Base-by-base conservation (phyloP, 2,797 vertebrate genomes). In the Lepus oiostolus region DNA sequence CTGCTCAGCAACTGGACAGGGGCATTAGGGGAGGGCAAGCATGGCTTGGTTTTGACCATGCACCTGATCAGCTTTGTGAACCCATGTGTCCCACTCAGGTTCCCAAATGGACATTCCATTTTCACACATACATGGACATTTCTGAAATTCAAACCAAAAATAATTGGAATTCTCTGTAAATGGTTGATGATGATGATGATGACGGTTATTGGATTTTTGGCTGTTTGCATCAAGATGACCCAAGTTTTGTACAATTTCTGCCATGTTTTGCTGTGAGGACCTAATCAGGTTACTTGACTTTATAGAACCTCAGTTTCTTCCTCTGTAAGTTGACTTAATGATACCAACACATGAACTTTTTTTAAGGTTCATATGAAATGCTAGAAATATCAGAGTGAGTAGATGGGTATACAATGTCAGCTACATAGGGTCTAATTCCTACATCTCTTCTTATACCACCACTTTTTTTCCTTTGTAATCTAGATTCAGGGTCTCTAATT, bases 91-190 rank as follows among this genome's bases (percentile, higher is more conserved):
- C 77, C 21, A 47, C 26, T 75, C 24, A 28, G 7, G 0, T 77
- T 90, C 81, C 47, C 60, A 54, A 75, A 83, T 22, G 30, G 52
- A 70, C 5, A 63, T 68, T 91, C 71, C 13, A 54, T 83, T 89
- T 84, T 77, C 47, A 72, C 10, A 14, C 4, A 67, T 54, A 74
- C 2, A 2, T 17, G 38, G 47, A 22, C 2, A 32, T 50, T 88
- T 83, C 67, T 86, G 30, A 47, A 75, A 60, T 75, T 65, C 32
- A 79, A 85, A 67, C 22, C 1, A 4, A 76, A 62, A 42, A 30
- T n/a, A 47, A 70, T 14, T 47, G 16, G 52, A 79, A 76, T 68
- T 7, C 42, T 50, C 10, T 58, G 0, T 79, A 63, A 35, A 47
- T 4, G 42, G 8, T 42, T 42, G 42, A 42, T 42, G 42, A 42